Evolutionary conservation across 2,888 invertebrate genomes (phyloP), one percentile per base, ranked within the genome.

Genomic region (Drosophila nigritarsus): DNA sequence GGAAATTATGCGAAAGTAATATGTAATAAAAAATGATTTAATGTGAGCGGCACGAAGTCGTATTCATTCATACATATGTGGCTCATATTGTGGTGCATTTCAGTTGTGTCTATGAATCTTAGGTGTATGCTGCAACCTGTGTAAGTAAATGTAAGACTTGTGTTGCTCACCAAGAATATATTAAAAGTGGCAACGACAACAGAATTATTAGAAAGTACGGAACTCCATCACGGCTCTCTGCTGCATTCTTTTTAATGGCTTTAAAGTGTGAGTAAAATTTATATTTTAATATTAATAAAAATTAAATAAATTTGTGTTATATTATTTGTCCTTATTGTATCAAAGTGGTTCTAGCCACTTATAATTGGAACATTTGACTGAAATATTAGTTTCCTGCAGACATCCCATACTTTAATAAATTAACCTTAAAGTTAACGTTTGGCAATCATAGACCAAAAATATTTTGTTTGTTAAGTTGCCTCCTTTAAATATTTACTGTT

Each of bases 1-100:
- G 82, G 88, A 89, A 85, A 75, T 87, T 73, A 75, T 75, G 73
- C 68, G 74, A 89, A 89, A 85, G 87, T 87, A 84, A 74, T 78
- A 58, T 87, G 82, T 71, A 87, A 85, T 85, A 85, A 87, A 89
- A 84, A 71, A 59, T 68, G 54, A 59, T 83, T 69, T 80, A 71
- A 48, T 67, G 56, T 54, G 32, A 36, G 29, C 38, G 24, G 51
- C 50, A 63, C 54, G 59, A 78, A 65, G 62, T 63, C 45, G n/a
- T 38, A 30, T 63, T 74, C 62, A 69, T 77, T 36, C 20, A 63
- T 68, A 63, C 20, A 63, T 72, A 63, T 59, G 63, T 56, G 67
- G 51, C 51, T 67, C 59, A 60, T 60, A 65, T 71, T 62, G 45
- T 61, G 64, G 55, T 55, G 32, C 45, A 50, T 30, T 59, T 59